Base-by-base conservation (phyloP, 2,888 invertebrate genomes). In the Temnothorax rugatulus region DNA sequence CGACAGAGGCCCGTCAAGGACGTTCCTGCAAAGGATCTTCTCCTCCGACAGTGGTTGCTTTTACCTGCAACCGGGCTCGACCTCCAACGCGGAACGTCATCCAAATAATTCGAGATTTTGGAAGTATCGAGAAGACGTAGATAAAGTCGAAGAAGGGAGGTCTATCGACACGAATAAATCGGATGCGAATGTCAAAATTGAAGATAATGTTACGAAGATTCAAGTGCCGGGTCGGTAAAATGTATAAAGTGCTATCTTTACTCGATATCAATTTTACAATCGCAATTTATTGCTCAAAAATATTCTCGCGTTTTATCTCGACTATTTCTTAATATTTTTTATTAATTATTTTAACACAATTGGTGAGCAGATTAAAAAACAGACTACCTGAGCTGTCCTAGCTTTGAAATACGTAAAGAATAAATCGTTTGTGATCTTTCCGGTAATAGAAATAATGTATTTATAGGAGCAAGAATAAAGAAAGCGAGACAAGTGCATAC, bases 51-150 rank as follows among this genome's bases (percentile, higher is more conserved):
- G 81, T 8, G 86, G 89, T 25, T 83, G 88, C 9, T n/a, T 91
- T 82, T 92, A 91, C 25, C 84, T 93, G 68, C 90, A 92, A 64
- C 91, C 93, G 5, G 89, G 91, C 5, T 86, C 85, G 1, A 71
- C 75, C 9, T 77, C 85, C 1, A 44, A 71, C 59, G 41, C 34
- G 9, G 52, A 13, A 3, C 69, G 61, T n/a, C 21, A n/a, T 38
- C 25, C 66, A 13, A 61, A 9, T 4, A n/a, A 15, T 29, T 41
- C 77, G 15, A 77, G 61, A 25, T 81, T 73, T 47, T 25, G 29
- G 13, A 66, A 59, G 13, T 81, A 86, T 44, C 66, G 74, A 34
- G 50, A 18, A 7, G 64, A 82, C 8, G 63, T 63, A 9, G 75
- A 82, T 34, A 59, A 50, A 9, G 11, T 63, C 5, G 77, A 75